Evolutionary conservation across 92 coral and sea anemone genomes (phyloP).

Genomic region (Virgularia gustaviana): DNA sequence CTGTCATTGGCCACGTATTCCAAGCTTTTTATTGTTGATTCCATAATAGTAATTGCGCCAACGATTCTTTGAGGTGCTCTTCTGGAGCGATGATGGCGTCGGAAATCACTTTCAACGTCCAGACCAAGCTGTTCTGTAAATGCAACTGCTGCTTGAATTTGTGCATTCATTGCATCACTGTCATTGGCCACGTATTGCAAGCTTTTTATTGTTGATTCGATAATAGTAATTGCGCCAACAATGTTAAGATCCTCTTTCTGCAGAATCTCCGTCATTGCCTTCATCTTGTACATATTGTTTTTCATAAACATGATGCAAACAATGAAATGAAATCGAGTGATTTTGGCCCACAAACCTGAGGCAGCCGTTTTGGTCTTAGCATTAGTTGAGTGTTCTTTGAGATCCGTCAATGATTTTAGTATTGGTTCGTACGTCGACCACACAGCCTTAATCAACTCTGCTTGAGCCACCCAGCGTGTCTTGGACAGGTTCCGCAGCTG

Average conservation of each 20-base stretch:
- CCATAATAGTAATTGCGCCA: too few species aligned
- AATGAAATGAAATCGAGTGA: too few species aligned
- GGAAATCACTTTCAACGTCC: neutral
- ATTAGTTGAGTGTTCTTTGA: neutral
- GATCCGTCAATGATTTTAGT: neutral
- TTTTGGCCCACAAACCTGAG: too few species aligned
- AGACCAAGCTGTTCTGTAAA: slow-evolving; percentile 4
- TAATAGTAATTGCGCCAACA: too few species aligned
- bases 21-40: slow-evolving; percentile 12
- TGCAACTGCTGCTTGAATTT: slow-evolving; percentile 16
- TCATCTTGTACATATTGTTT: slow-evolving; percentile 1
- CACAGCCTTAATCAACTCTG: too few species aligned
- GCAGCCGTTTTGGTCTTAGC: neutral
- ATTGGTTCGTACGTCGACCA: neutral
- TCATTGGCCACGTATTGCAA: neutral
- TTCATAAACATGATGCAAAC: neutral
- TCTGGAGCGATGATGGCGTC: slow-evolving; percentile 6
- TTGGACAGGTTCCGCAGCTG: neutral
- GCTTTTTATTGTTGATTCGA: too few species aligned
- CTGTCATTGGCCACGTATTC: neutral
- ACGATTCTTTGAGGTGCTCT: neutral
- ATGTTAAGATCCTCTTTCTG: too few species aligned
- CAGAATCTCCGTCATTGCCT: too few species aligned
- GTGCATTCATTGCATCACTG: slow-evolving; percentile 12
- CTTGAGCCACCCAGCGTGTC: neutral